phyloP scores from a whole-genome alignment of 2,888 invertebrate genomes.

The Erynnis tages region DNA sequence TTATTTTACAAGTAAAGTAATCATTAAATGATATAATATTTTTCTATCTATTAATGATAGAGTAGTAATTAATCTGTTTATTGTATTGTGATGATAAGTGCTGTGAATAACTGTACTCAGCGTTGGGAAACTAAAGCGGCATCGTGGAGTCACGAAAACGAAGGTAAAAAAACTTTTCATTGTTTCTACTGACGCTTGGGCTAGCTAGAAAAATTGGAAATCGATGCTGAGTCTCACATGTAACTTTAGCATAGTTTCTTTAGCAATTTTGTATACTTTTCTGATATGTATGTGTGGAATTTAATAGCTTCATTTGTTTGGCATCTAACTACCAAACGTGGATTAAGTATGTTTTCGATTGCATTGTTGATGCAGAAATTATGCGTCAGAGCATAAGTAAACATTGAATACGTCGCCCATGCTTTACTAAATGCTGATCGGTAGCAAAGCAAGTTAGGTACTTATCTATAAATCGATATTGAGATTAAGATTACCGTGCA shows the following conservation, averaged over 20 bases:
- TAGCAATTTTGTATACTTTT: neutral
- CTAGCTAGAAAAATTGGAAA: constrained; percentile 49
- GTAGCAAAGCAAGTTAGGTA: neutral
- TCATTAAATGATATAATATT: constrained; percentile 50
- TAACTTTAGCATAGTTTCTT: neutral
- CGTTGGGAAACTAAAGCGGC: constrained; percentile 80
- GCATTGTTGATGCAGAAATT: constrained; percentile 18
- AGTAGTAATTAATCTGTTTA: constrained; percentile 58
- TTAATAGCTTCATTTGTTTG: constrained; percentile 16
- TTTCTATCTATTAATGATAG: constrained; percentile 66
- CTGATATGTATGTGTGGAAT: neutral
- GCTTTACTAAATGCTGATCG: neutral
- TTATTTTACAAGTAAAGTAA: constrained; percentile 52
- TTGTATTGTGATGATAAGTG: constrained; percentile 80
- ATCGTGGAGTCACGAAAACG: constrained; percentile 83
- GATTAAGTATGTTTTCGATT: constrained; percentile 19
- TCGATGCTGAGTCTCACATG: constrained; percentile 41
- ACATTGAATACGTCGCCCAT: neutral
- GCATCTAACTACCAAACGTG: constrained; percentile 19
- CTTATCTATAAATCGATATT: no score
- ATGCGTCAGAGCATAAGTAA: constrained; percentile 18
- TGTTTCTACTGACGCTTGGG: constrained; percentile 62
- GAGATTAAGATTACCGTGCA: no score
- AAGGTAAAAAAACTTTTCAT: constrained; percentile 77
- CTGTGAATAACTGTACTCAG: constrained; percentile 78